These are phyloP conservation scores for Melanerpes aurifrons DNA, from an alignment of 2,113 vertebrate genomes.

Conservation along the genomic window DNA sequence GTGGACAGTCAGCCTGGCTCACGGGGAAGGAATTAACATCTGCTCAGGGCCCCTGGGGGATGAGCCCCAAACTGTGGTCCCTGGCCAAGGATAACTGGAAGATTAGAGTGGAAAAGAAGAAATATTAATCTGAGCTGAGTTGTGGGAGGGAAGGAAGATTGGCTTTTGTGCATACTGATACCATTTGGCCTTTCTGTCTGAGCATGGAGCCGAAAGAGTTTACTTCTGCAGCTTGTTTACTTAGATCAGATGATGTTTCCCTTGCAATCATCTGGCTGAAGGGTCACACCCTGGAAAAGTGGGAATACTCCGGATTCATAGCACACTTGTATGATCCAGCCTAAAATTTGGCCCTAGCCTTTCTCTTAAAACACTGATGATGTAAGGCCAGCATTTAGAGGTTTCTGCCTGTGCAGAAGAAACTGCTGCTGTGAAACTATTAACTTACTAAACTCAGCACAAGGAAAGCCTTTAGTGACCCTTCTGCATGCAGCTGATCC, in stretches of 20 bases:
- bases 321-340: not conserved
- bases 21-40: constrained; percentile 55
- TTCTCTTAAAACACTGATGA: not conserved
- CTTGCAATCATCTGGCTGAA: not conserved
- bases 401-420: not conserved
- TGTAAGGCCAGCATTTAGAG: not conserved
- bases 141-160: not conserved
- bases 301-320: not conserved
- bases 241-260: not conserved
- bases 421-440: not conserved
- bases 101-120: not conserved
- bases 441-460: not conserved
- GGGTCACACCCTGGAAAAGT: constrained; percentile 27
- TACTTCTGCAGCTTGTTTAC: constrained; percentile 29
- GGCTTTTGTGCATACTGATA: not conserved
- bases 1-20: constrained; percentile 59
- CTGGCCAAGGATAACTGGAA: not conserved
- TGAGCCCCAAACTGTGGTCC: not conserved
- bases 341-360: not conserved
- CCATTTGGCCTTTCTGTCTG: not conserved
- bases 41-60: not conserved
- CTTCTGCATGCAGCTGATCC: not conserved
- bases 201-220: not conserved
- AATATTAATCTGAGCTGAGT: not conserved
- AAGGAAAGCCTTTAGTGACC: not conserved